Conservation (phyloP, 2,113 vertebrate genomes). For the Dermatemys mawii region DNA sequence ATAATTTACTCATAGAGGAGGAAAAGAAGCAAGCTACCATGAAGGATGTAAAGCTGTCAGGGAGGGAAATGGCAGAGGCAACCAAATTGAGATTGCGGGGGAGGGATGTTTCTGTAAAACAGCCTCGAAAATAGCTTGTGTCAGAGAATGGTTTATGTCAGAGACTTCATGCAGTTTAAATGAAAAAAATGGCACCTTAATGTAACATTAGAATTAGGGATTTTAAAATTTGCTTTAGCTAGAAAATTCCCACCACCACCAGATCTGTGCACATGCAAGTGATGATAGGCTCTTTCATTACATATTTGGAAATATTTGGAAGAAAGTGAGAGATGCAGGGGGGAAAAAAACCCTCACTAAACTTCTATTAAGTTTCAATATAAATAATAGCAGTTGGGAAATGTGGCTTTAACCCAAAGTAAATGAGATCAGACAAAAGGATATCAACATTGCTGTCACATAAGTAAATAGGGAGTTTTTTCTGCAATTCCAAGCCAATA, state of each 20-base stretch:
- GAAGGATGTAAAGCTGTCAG: not conserved
- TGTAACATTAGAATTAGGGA: not conserved
- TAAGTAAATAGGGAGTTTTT: not conserved
- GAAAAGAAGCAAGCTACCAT: not conserved
- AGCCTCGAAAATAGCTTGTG: not conserved
- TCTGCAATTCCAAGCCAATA: slow-evolving; percentile 19
- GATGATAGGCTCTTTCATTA: not conserved
- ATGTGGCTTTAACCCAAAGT: not conserved
- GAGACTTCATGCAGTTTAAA: not conserved
- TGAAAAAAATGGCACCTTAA: not conserved
- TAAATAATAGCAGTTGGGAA: slow-evolving; percentile 7
- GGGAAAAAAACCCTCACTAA: not conserved
- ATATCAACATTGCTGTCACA: not conserved
- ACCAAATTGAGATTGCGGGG: not conserved
- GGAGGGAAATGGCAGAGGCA: not conserved
- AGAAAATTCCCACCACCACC: not conserved
- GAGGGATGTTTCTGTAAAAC: not conserved
- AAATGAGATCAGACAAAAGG: slow-evolving; percentile 11
- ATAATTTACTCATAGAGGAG: not conserved
- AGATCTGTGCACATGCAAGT: not conserved
- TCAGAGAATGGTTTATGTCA: not conserved
- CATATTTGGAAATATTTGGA: not conserved
- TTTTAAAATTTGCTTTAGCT: not conserved
- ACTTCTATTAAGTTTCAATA: not conserved
- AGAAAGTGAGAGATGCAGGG: no score